Percentiles rank a stretch among this genome's conserved stretches.
phyloP scores from a whole-genome alignment of 1,140 invertebrate species.

The Lepeophtheirus salmonis region DNA sequence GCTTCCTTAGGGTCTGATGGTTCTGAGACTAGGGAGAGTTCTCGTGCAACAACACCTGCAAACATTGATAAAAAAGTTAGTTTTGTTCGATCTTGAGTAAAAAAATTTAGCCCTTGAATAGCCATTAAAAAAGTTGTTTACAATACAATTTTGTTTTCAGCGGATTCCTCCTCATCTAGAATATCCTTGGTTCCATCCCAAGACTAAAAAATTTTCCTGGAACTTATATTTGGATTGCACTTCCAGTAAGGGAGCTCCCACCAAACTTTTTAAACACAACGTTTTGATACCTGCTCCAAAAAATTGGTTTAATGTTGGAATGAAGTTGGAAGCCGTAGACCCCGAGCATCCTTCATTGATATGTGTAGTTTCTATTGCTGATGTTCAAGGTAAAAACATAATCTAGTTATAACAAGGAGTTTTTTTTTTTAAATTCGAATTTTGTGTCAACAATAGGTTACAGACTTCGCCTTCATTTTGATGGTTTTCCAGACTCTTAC shows the following conservation, averaged over 20 bases:
- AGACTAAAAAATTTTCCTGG: neutral
- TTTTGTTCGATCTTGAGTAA: neutral
- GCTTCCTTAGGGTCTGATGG: neutral
- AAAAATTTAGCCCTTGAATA: neutral
- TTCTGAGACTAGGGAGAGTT: neutral
- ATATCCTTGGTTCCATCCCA: neutral
- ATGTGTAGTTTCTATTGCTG: neutral
- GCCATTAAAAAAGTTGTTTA: neutral
- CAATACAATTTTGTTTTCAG: neutral
- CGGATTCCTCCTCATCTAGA: neutral
- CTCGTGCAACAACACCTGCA: neutral
- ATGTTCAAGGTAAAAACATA: neutral
- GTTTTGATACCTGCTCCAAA: neutral
- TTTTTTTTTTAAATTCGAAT: neutral
- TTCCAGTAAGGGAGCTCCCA: neutral
- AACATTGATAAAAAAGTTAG: neutral
- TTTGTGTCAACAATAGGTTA: neutral
- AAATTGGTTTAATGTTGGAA: neutral
- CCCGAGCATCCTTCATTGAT: neutral
- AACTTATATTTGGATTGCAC: neutral
- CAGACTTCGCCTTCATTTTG: conserved; percentile 67
- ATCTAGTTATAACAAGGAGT: neutral
- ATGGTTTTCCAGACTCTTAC: conserved; percentile 68
- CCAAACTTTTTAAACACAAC: neutral
- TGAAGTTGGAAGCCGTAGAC: conserved; percentile 2